Percentiles rank a stretch among this genome's conserved stretches.
Conservation (phyloP, 2,797 vertebrate species). For the Lagorchestes hirsutus region DNA sequence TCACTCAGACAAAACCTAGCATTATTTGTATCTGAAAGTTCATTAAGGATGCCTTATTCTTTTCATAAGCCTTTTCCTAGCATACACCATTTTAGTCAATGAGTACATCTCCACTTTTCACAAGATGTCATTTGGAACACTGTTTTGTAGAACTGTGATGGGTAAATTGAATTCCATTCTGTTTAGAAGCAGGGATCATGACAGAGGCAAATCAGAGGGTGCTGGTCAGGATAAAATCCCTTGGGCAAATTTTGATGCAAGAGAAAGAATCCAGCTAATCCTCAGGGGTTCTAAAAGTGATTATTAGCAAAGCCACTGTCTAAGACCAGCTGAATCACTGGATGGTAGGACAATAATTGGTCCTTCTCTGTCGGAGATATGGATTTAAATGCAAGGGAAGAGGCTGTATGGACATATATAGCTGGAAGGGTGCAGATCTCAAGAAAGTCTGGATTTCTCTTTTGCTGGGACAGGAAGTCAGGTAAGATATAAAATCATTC, state of each 20-base stretch:
- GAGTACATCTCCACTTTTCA: neutral
- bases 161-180: slow-evolving; percentile 58
- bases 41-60: neutral
- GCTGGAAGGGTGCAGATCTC: slow-evolving; percentile 46
- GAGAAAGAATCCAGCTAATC: slow-evolving; percentile 47
- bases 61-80: neutral
- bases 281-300: slow-evolving; percentile 58
- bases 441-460: slow-evolving; percentile 56
- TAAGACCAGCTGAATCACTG: slow-evolving; percentile 75
- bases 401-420: neutral
- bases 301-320: slow-evolving; percentile 77
- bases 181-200: slow-evolving; percentile 55
- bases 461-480: slow-evolving; percentile 53
- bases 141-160: slow-evolving; percentile 21
- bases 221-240: slow-evolving; percentile 50
- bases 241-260: slow-evolving; percentile 66
- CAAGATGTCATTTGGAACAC: neutral
- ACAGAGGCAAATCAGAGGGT: slow-evolving; percentile 53
- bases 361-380: slow-evolving; percentile 62
- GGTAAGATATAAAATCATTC: slow-evolving; percentile 71
- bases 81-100: neutral
- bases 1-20: neutral
- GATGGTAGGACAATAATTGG: slow-evolving; percentile 73
- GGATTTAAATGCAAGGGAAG: slow-evolving; percentile 72
- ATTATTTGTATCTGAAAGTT: neutral